Evolutionary conservation across 2,113 vertebrate genomes (phyloP).

Genomic region (Mormyrus iriodes): DNA sequence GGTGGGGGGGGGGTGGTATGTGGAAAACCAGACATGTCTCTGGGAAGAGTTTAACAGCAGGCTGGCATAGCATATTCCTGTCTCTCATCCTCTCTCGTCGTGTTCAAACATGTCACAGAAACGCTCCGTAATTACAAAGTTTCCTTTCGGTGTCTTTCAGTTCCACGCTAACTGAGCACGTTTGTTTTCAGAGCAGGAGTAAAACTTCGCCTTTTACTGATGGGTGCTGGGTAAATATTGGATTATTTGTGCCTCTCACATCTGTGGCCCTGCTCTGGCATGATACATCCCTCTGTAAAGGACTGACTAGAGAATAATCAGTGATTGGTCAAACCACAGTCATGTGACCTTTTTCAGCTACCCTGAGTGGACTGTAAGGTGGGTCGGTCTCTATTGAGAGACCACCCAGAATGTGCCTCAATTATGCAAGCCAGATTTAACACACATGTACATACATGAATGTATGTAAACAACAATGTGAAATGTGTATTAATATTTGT

Average conservation of each 20-base stretch:
- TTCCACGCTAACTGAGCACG: background rate
- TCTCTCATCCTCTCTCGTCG: background rate
- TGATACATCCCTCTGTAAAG: background rate
- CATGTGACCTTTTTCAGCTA: background rate
- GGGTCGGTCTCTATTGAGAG: background rate
- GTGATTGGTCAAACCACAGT: background rate
- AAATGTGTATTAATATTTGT: background rate
- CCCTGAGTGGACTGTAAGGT: background rate
- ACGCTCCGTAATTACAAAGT: background rate
- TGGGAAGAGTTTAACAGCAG: background rate
- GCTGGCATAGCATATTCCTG: background rate
- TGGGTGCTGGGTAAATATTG: background rate
- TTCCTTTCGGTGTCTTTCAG: background rate
- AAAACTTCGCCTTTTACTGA: background rate
- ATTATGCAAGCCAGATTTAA: background rate
- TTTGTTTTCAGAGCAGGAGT: background rate
- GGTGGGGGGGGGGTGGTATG: background rate
- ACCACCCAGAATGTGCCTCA: background rate
- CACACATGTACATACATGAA: background rate
- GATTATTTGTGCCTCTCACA: background rate
- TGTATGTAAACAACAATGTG: background rate
- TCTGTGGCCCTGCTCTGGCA: background rate
- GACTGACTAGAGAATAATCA: background rate
- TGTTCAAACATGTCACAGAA: constrained; percentile 10
- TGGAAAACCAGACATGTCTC: background rate